Conservation (phyloP, 2,797 vertebrate species). For the Catharus ustulatus region DNA sequence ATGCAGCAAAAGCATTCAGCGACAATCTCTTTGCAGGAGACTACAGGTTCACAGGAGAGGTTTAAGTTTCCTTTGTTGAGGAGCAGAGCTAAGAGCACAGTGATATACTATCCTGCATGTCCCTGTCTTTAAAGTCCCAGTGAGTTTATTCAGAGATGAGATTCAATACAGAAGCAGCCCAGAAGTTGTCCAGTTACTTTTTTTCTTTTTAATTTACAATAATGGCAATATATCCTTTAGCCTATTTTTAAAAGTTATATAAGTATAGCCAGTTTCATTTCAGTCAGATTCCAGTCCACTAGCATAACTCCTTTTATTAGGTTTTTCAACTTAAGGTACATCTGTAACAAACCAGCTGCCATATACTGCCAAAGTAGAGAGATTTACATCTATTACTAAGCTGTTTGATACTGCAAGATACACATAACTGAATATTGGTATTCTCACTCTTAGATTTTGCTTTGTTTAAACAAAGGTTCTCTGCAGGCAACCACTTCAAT, state of each 20-base stretch:
- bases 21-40: background rate
- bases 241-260: background rate
- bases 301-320: background rate
- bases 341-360: background rate
- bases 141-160: conserved; percentile 15
- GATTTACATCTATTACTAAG: background rate
- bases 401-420: background rate
- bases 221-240: background rate
- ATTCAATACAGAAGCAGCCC: background rate
- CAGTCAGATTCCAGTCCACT: background rate
- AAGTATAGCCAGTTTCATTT: background rate
- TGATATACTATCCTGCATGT: conserved; percentile 24
- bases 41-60: background rate
- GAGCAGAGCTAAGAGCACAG: background rate
- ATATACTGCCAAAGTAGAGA: background rate
- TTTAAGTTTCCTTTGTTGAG: conserved; percentile 21
- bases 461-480: background rate
- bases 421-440: background rate
- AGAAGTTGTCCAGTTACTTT: background rate
- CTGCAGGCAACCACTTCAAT: background rate
- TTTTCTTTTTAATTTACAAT: background rate
- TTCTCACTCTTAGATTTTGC: background rate
- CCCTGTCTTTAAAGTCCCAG: background rate
- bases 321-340: background rate
- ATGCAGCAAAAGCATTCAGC: background rate